A percentile compares a stretch with the other conserved stretches of the same genome.
Conservation (phyloP, 2,113 vertebrate genomes). For the Chloropsis cyanopogon region DNA sequence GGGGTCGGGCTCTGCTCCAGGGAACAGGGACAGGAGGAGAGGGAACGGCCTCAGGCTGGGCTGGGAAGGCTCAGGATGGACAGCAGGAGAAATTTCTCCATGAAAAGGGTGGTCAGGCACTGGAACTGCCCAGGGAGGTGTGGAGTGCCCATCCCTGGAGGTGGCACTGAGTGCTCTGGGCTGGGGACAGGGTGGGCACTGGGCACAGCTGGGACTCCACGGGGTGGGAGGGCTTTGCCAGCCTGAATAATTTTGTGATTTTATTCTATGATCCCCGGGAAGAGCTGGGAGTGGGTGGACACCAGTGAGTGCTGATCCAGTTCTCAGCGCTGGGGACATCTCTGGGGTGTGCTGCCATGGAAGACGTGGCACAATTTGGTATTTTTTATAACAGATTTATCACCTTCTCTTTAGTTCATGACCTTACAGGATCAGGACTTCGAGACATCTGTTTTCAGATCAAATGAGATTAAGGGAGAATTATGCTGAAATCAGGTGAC, state of each 20-base stretch:
- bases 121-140: neutral
- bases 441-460: neutral
- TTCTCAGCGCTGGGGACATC: neutral
- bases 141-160: fast-evolving
- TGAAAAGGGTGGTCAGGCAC: fast-evolving
- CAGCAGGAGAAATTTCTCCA: neutral
- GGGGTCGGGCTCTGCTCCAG: neutral
- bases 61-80: neutral
- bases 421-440: neutral
- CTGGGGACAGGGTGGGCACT: fast-evolving
- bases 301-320: fast-evolving
- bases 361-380: neutral
- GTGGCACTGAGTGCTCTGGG: neutral
- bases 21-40: neutral
- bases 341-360: neutral
- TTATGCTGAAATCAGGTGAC: neutral
- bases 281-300: neutral
- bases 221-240: neutral
- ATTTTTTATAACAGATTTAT: neutral
- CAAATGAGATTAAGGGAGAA: neutral
- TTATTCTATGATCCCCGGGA: neutral
- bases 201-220: fast-evolving
- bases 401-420: fast-evolving
- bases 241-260: neutral
- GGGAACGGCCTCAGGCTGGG: neutral